Evolutionary conservation across 2,797 vertebrate genomes (phyloP).

Genomic region (Otolemur crassicaudatus): DNA sequence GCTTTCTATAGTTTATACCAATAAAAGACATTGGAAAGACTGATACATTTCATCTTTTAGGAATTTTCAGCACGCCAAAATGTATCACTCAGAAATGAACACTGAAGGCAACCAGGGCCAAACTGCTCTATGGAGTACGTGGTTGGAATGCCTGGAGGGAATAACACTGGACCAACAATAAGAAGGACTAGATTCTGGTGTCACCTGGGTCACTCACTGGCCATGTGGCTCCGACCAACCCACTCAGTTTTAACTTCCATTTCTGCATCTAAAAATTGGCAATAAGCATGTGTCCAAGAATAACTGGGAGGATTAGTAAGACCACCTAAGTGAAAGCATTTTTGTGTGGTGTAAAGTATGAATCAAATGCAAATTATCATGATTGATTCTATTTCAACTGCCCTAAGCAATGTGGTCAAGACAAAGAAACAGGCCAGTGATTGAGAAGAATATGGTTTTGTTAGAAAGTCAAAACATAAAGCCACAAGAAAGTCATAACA

Average conservation of each 20-base stretch:
- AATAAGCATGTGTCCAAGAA: not conserved
- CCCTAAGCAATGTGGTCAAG: not conserved
- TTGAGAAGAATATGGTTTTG: not conserved
- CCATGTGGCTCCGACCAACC: not conserved
- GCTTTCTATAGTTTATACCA: not conserved
- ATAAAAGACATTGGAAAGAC: not conserved
- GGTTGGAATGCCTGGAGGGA: not conserved
- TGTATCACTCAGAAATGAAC: not conserved
- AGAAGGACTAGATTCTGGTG: not conserved
- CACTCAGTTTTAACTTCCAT: not conserved
- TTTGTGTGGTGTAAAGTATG: not conserved
- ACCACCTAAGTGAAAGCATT: not conserved
- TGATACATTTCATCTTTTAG: not conserved
- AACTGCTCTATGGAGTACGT: not conserved
- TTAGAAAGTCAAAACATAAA: not conserved
- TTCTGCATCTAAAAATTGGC: not conserved
- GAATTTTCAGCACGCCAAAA: not conserved
- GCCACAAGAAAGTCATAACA: not conserved
- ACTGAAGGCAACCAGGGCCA: not conserved
- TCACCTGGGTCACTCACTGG: not conserved
- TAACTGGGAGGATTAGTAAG: not conserved
- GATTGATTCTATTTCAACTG: not conserved
- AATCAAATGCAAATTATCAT: not conserved
- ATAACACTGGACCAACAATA: not conserved
- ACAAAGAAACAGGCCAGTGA: not conserved